These are phyloP conservation scores for Chloropsis cyanopogon DNA, from an alignment of 2,113 vertebrate species.

Conservation along the genomic window DNA sequence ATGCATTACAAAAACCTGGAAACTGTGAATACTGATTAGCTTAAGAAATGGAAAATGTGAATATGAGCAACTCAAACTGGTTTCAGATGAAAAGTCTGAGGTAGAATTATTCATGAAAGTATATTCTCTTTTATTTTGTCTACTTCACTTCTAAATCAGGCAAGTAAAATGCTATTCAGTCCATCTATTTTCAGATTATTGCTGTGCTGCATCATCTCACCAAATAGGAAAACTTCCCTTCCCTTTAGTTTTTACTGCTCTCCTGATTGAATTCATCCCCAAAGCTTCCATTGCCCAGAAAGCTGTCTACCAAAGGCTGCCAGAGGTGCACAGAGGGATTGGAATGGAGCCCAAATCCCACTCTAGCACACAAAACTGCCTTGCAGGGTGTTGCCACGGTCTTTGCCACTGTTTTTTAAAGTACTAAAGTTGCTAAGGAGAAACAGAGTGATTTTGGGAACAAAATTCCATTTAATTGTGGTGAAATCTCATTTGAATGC, in stretches of 20 bases:
- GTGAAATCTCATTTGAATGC: neutral
- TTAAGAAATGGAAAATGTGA: slow-evolving; percentile 43
- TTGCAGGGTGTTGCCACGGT: rapidly evolving
- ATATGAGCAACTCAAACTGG: neutral
- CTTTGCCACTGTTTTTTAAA: neutral
- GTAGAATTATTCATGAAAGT: neutral
- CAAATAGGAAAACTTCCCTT: neutral
- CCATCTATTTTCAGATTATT: neutral
- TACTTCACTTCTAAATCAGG: neutral
- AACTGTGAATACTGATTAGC: neutral
- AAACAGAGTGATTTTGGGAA: neutral
- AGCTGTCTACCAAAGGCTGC: neutral
- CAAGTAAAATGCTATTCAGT: neutral
- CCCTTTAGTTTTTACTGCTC: neutral
- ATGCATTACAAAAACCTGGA: neutral
- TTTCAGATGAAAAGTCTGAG: slow-evolving; percentile 37
- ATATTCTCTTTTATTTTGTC: slow-evolving; percentile 35
- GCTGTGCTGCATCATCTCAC: neutral
- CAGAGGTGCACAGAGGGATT: neutral
- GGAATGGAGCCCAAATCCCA: neutral
- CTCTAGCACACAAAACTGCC: neutral
- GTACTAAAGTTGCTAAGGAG: neutral
- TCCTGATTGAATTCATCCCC: neutral
- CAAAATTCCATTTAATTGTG: neutral
- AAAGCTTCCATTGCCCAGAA: neutral